phyloP scores from a whole-genome alignment of 2,888 invertebrate species.

The Itoplectis maculator region DNA sequence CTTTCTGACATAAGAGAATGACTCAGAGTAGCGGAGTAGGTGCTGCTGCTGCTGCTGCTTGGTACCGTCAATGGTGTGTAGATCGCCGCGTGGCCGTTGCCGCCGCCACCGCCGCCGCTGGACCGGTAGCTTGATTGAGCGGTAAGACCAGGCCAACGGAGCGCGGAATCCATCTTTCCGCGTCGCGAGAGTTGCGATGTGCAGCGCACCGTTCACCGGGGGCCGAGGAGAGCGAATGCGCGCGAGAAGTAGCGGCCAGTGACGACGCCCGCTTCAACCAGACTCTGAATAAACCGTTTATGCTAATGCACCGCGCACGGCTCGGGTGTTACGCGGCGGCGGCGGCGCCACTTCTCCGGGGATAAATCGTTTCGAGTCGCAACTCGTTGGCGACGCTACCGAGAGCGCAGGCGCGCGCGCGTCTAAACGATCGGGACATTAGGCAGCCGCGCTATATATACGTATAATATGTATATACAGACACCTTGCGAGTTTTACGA shows the following conservation, averaged over 20 bases:
- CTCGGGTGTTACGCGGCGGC: not conserved
- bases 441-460: slow-evolving; percentile 57
- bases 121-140: slow-evolving; percentile 63
- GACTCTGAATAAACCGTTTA: slow-evolving; percentile 76
- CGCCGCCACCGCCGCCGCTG: slow-evolving; percentile 6
- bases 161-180: slow-evolving; percentile 65
- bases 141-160: slow-evolving; percentile 60
- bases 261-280: slow-evolving; percentile 33
- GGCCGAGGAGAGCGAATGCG: too few species aligned
- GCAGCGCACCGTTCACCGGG: slow-evolving; percentile 51
- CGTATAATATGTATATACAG: too few species aligned
- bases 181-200: slow-evolving; percentile 48
- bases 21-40: slow-evolving; percentile 31
- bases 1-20: slow-evolving; percentile 27
- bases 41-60: too few species aligned
- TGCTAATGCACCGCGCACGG: slow-evolving; percentile 70
- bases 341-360: slow-evolving; percentile 29
- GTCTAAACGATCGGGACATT: slow-evolving; percentile 68
- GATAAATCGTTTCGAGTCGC: slow-evolving; percentile 68
- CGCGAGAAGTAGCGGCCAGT: slow-evolving; percentile 25
- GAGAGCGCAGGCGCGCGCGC: too few species aligned
- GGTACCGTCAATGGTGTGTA: slow-evolving; percentile 21
- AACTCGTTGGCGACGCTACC: slow-evolving; percentile 48
- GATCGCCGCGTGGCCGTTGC: not conserved
- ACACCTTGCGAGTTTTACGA: slow-evolving; percentile 65